A percentile compares a stretch with the other conserved stretches of the same genome.
These are phyloP conservation scores for Chloromyia formosa DNA, from an alignment of 2,888 invertebrate genomes.

Conservation along the genomic window DNA sequence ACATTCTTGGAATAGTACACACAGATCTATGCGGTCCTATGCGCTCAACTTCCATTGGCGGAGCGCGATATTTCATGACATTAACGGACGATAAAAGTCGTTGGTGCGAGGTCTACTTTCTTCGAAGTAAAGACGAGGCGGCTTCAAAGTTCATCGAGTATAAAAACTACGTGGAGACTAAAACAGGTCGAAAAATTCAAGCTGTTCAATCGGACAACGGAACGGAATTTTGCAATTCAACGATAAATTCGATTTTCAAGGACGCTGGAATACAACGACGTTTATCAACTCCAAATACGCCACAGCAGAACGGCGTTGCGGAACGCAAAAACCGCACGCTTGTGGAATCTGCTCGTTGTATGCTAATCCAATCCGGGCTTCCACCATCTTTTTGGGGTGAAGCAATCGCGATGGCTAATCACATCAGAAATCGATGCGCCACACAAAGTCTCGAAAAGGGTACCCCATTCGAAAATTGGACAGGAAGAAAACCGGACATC, in stretches of 20 bases:
- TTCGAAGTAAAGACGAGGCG: not conserved
- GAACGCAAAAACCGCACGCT: not conserved
- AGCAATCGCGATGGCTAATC: not conserved
- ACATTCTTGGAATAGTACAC: no score
- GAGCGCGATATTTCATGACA: slow-evolving; percentile 21
- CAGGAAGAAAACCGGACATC: not conserved
- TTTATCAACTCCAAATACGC: not conserved
- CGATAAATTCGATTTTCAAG: not conserved
- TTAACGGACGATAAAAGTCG: not conserved
- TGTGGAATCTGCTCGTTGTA: not conserved
- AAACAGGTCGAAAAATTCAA: not conserved
- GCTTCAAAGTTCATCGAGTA: not conserved
- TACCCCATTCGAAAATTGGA: not conserved
- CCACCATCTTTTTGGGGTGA: slow-evolving; percentile 17
- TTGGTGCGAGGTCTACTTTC: not conserved
- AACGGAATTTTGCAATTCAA: not conserved
- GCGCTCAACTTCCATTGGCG: not conserved
- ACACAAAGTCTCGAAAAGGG: not conserved
- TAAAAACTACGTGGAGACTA: not conserved
- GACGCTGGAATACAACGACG: not conserved
- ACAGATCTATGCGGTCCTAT: slow-evolving; percentile 8
- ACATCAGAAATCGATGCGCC: not conserved
- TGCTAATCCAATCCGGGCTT: not conserved
- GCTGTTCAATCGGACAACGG: not conserved
- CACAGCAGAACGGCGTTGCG: not conserved